These are phyloP conservation scores for Chelmon rostratus DNA, from an alignment of 2,797 vertebrate genomes.

Conservation along the genomic window DNA sequence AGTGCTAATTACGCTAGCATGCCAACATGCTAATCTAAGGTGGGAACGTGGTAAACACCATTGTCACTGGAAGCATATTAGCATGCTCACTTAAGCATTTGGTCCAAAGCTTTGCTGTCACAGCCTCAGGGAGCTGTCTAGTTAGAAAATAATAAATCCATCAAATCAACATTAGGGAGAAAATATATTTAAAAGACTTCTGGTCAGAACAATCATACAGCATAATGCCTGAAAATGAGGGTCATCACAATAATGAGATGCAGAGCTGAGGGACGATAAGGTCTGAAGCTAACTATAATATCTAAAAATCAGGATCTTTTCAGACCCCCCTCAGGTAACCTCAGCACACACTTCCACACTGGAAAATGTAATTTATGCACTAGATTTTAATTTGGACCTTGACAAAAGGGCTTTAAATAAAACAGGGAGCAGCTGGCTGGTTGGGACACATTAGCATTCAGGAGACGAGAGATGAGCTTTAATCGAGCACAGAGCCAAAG, in stretches of 20 bases:
- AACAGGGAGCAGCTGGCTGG: slow-evolving; percentile 51
- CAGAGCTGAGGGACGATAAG: slow-evolving; percentile 39
- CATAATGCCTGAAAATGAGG: slow-evolving; percentile 20
- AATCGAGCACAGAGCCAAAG: slow-evolving; percentile 27
- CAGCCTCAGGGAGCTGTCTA: background rate
- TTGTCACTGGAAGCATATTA: background rate
- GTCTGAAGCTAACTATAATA: slow-evolving; percentile 26
- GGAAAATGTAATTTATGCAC: slow-evolving; percentile 62
- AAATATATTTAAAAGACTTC: background rate
- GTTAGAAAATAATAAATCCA: background rate
- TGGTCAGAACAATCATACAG: background rate
- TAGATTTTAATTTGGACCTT: slow-evolving; percentile 73
- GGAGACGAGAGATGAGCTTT: slow-evolving; percentile 35
- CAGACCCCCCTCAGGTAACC: slow-evolving; percentile 26
- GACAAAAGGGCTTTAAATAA: slow-evolving; percentile 68
- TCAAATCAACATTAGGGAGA: slow-evolving; percentile 1
- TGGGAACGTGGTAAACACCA: background rate
- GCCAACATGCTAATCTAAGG: background rate
- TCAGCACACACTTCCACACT: slow-evolving; percentile 36
- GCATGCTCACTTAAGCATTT: background rate
- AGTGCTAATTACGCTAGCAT: background rate
- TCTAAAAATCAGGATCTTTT: slow-evolving; percentile 48
- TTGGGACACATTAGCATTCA: slow-evolving; percentile 59
- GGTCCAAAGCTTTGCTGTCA: background rate
- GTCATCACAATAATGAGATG: slow-evolving; percentile 47